Conservation (phyloP, 2,888 invertebrate genomes). For the Nysson spinosus region DNA sequence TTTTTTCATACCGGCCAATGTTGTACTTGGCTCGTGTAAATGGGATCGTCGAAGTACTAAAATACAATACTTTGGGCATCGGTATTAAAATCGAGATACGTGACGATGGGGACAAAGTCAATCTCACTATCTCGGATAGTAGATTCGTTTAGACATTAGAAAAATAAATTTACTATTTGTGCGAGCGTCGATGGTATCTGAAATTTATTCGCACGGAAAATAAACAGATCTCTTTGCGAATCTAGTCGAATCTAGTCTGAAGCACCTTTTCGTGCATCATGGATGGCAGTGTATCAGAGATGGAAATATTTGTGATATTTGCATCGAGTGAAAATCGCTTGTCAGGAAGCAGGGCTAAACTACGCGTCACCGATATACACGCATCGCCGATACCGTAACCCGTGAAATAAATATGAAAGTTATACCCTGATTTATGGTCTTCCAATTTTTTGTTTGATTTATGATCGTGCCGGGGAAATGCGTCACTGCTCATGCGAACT, state of each 20-base stretch:
- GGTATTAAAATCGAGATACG: too few relatives aligned
- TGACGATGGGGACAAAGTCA: too few relatives aligned
- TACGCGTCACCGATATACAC: slow-evolving; percentile 31
- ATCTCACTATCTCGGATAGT: too few relatives aligned
- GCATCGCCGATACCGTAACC: slow-evolving; percentile 32
- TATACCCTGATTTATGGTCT: slow-evolving; percentile 51
- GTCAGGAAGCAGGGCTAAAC: slow-evolving; percentile 15
- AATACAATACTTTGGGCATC: too few relatives aligned
- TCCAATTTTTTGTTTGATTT: slow-evolving; percentile 42
- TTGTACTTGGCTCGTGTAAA: neutral
- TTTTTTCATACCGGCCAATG: neutral
- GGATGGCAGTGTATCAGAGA: neutral
- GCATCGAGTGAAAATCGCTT: slow-evolving; percentile 14
- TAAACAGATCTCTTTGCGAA: neutral
- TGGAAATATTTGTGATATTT: slow-evolving; percentile 16
- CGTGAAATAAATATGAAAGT: slow-evolving; percentile 53
- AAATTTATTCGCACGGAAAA: neutral
- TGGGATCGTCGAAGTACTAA: too few relatives aligned
- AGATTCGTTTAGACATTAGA: too few relatives aligned
- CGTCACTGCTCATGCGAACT: slow-evolving; percentile 14
- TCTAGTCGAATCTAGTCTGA: neutral
- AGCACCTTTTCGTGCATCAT: neutral
- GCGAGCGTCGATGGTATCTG: neutral
- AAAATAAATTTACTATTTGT: too few relatives aligned
- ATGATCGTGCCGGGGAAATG: slow-evolving; percentile 17